These are phyloP conservation scores for Hedya salicella DNA, from an alignment of 2,888 invertebrate species.

Conservation along the genomic window DNA sequence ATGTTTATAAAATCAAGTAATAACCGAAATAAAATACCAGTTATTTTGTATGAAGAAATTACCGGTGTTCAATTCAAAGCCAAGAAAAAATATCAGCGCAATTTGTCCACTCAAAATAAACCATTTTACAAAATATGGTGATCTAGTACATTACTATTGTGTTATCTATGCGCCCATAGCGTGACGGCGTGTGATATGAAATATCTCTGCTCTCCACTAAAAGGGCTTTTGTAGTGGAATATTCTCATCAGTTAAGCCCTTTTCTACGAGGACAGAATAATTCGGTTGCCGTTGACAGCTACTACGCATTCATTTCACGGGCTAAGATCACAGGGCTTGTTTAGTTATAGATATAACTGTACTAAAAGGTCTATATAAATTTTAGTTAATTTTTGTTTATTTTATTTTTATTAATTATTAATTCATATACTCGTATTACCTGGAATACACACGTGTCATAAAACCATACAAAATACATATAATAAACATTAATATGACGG, in stretches of 20 bases:
- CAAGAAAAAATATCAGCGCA: too few relatives aligned
- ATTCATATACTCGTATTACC: too few relatives aligned
- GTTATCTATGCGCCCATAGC: slow-evolving; percentile 19
- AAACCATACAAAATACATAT: too few relatives aligned
- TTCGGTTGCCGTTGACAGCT: slow-evolving; percentile 14
- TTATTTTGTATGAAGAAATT: too few relatives aligned
- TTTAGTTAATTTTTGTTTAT: too few relatives aligned
- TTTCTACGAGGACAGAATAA: neutral
- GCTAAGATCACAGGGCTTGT: slow-evolving; percentile 13
- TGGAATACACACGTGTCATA: too few relatives aligned
- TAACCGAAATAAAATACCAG: too few relatives aligned
- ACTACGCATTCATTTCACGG: slow-evolving; percentile 31
- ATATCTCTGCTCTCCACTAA: neutral
- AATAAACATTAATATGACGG: too few relatives aligned
- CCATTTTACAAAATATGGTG: neutral
- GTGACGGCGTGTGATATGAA: slow-evolving; percentile 30
- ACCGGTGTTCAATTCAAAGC: too few relatives aligned
- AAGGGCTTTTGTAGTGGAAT: neutral
- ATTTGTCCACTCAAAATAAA: too few relatives aligned
- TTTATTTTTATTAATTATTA: too few relatives aligned
- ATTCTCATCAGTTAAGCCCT: neutral
- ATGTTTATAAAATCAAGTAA: too few relatives aligned
- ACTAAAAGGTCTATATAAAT: neutral
- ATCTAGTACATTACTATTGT: slow-evolving; percentile 20
- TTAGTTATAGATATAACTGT: neutral